Base-by-base conservation (phyloP, 2,797 vertebrate genomes). In the Chelidonichthys spinosus region DNA sequence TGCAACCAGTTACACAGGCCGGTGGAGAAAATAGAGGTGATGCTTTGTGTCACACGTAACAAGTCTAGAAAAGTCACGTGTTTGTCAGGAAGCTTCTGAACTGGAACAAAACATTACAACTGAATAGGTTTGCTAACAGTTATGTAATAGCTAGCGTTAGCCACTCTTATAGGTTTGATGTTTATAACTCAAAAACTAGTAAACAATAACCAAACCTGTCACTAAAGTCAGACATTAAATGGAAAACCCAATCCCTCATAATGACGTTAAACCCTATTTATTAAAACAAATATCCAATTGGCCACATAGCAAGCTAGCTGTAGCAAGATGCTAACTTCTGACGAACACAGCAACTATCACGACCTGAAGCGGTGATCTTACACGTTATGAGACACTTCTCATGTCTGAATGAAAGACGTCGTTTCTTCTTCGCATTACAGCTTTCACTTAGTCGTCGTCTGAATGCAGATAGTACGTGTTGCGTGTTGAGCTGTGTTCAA, bases 311-410 rank as follows among this genome's bases (percentile, higher is more conserved):
- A n/a, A 13, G 72, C 63, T 83, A 82, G 10, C 65, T 0, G 70
- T 78, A 83, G 78, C 88, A 63, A 0, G 64, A 1, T 15, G 72
- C 73, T 84, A 72, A 64, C n/a, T 62, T 36, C 2, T 13, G 8
- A 56, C 54, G 3, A 3, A 14, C 35, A 36, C 4, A 9, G 6
- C 17, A 58, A 54, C 15, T 33, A 3, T 65, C 18, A 67, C 1
- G 11, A 44, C 33, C 17, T 0, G 6, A 47, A n/a, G 9, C 59
- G 13, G 11, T 64, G 0, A 55, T 18, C 67, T 60, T 64, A 92
- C 1, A 35, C 6, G 44, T 73, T 55, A 14, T 32, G 3, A 53
- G 60, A 77, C 73, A 79, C 78, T 6, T 53, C 6, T 49, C 46
- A 5, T 25, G 18, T 5, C 1, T 32, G 2, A 18, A 0, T 10